phyloP scores from a whole-genome alignment of 2,888 invertebrate species.

The Eupithecia subfuscata region DNA sequence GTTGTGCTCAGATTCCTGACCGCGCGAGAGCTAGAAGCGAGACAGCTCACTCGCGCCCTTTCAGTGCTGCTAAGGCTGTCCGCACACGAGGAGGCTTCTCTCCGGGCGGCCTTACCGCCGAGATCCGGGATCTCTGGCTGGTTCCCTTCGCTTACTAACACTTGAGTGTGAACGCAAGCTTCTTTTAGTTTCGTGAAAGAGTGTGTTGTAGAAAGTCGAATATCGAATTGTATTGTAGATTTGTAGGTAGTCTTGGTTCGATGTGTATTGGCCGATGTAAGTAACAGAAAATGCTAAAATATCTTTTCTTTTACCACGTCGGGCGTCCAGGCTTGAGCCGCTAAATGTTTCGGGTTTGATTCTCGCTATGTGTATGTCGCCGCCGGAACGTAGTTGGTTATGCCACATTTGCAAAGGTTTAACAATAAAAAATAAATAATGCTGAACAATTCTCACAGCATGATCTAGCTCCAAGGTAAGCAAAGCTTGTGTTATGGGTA shows the following conservation, averaged over 20 bases:
- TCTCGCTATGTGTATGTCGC: neutral
- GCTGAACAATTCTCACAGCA: too few relatives aligned
- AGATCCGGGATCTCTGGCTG: conserved; percentile 67
- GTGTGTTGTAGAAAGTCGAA: neutral
- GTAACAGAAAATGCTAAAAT: neutral
- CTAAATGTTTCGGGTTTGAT: neutral
- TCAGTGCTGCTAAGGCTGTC: conserved; percentile 92
- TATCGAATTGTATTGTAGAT: neutral
- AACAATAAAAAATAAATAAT: too few relatives aligned
- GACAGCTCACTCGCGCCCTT: conserved; percentile 95
- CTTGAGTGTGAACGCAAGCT: conserved; percentile 51
- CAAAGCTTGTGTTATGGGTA: too few relatives aligned
- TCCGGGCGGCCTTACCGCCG: conserved; percentile 89
- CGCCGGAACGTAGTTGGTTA: neutral
- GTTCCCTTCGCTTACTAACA: conserved; percentile 68
- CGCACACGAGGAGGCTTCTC: conserved; percentile 93
- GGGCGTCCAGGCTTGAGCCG: neutral
- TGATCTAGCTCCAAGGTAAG: too few relatives aligned
- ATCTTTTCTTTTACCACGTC: neutral
- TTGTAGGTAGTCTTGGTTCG: neutral
- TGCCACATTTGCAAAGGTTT: neutral
- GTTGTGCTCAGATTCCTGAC: conserved; percentile 97
- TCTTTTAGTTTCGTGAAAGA: neutral
- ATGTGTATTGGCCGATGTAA: neutral
- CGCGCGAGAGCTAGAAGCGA: conserved; percentile 92